These are phyloP conservation scores for Brachionus paranguensis DNA, from an alignment of 1,140 invertebrate species.

Conservation along the genomic window DNA sequence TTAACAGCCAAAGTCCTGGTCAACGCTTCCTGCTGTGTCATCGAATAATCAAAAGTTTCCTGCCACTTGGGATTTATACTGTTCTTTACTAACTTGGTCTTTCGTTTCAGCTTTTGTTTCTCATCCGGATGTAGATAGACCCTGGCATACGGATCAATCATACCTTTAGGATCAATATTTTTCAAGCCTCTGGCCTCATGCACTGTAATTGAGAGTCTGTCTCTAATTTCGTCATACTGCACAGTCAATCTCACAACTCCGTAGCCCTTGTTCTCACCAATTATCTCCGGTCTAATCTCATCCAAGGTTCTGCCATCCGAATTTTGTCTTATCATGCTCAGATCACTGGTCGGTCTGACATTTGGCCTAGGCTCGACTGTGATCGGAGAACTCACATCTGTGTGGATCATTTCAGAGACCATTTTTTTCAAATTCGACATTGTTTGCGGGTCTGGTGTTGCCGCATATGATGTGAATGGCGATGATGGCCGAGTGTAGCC, in stretches of 20 bases:
- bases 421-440: conserved; percentile 12
- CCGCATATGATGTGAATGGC: not conserved
- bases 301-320: not conserved
- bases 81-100: conserved; percentile 78
- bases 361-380: not conserved
- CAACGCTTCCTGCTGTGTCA: not conserved
- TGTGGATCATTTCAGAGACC: conserved; percentile 28
- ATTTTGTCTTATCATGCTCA: not conserved
- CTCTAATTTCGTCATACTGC: conserved; percentile 28
- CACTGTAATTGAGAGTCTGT: conserved; percentile 17
- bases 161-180: conserved; percentile 45
- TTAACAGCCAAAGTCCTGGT: not conserved
- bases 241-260: conserved; percentile 18
- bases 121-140: conserved; percentile 78
- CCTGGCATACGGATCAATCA: conserved; percentile 90
- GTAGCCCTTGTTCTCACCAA: conserved; percentile 16
- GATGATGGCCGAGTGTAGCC: not conserved
- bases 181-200: conserved; percentile 36
- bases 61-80: conserved; percentile 83
- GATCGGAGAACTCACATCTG: conserved; percentile 5
- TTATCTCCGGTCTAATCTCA: conserved; percentile 15
- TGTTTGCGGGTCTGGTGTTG: not conserved
- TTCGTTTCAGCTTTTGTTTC: conserved; percentile 76
- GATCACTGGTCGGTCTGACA: not conserved
- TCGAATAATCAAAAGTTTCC: conserved; percentile 47